Evolutionary conservation across 2,797 vertebrate species (phyloP).

Genomic region (Enteromius treurensis): DNA sequence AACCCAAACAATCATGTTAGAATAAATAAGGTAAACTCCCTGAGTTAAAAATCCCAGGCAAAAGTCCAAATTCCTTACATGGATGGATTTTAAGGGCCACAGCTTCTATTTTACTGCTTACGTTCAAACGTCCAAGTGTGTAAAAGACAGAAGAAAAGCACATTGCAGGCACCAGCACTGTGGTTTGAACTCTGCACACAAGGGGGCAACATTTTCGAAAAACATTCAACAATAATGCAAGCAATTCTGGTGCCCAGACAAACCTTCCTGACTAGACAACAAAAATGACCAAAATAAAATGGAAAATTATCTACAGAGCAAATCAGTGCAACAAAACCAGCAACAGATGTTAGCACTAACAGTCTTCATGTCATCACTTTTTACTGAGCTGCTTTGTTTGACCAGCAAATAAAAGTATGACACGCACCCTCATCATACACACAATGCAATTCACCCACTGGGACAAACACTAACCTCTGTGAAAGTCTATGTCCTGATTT

Average conservation of each 20-base stretch:
- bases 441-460: neutral
- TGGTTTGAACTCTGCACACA: conserved; percentile 50
- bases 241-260: conserved; percentile 10
- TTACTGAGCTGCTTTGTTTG: conserved; percentile 8
- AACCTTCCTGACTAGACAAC: conserved; percentile 12
- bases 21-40: conserved; percentile 71
- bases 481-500: conserved; percentile 6
- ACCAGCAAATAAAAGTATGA: conserved; percentile 33
- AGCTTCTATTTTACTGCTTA: conserved; percentile 40
- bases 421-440: conserved; percentile 5
- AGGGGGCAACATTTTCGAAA: conserved; percentile 54
- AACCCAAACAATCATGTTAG: conserved; percentile 74
- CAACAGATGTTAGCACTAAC: conserved; percentile 12
- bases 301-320: neutral
- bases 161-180: conserved; percentile 8
- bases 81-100: conserved; percentile 50
- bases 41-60: conserved; percentile 62
- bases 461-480: neutral
- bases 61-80: conserved; percentile 63
- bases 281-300: conserved; percentile 2
- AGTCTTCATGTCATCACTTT: neutral
- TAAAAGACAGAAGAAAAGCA: conserved; percentile 25
- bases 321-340: neutral
- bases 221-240: conserved; percentile 21
- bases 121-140: conserved; percentile 20